Percentiles rank a stretch among this genome's conserved stretches.
phyloP scores from a whole-genome alignment of 2,797 vertebrate species.

The Triplophysa yarkandensis region DNA sequence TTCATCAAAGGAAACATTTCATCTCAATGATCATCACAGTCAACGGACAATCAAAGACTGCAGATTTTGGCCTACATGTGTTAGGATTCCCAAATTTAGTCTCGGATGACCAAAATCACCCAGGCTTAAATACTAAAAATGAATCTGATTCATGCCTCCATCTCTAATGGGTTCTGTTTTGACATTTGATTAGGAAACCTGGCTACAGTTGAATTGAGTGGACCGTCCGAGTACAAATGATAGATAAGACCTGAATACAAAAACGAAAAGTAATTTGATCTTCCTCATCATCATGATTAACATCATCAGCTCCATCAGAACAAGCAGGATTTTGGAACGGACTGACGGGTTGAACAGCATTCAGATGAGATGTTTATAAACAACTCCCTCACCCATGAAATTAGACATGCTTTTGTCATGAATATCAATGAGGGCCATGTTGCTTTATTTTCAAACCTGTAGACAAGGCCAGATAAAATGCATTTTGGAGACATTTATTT shows the following conservation, averaged over 20 bases:
- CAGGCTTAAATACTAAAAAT: neutral
- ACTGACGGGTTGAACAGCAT: conserved; percentile 28
- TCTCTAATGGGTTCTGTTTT: conserved; percentile 24
- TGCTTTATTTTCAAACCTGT: conserved; percentile 58
- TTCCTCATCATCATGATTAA: conserved; percentile 18
- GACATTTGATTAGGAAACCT: conserved; percentile 24
- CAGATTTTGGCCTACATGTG: neutral
- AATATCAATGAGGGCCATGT: conserved; percentile 66
- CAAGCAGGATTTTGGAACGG: conserved; percentile 17
- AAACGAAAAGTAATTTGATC: conserved; percentile 30
- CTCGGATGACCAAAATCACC: neutral
- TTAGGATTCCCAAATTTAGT: neutral
- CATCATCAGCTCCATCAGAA: conserved; percentile 29
- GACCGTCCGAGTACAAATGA: conserved; percentile 30
- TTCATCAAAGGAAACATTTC: neutral
- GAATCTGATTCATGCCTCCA: neutral
- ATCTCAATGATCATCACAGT: neutral
- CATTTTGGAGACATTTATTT: neutral
- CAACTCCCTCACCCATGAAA: conserved; percentile 51
- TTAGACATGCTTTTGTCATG: conserved; percentile 64
- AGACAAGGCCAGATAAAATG: neutral
- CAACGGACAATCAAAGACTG: neutral
- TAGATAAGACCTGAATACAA: conserved; percentile 29
- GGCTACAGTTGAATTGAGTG: conserved; percentile 12
- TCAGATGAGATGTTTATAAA: conserved; percentile 44